Conservation (phyloP, 2,113 vertebrate species). For the Cyprinus carpio region DNA sequence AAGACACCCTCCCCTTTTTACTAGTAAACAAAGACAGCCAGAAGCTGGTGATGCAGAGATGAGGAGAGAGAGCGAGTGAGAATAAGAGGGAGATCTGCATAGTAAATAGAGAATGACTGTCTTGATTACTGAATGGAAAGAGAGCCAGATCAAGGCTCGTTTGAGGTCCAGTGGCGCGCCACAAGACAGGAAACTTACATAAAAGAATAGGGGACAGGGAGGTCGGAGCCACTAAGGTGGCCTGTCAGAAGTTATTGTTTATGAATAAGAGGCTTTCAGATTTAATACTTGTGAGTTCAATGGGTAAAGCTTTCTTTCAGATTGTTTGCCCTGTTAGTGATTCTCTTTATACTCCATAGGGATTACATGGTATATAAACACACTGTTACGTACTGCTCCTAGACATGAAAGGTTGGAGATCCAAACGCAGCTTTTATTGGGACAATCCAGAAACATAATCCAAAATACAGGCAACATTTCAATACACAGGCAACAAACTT, state of each 20-base stretch:
- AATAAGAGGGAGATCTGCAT: conserved; percentile 37
- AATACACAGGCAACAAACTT: too few relatives aligned
- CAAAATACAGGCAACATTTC: neutral
- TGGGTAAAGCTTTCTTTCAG: conserved; percentile 13
- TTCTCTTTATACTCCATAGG: neutral
- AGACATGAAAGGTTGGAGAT: too few relatives aligned
- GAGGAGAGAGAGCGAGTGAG: conserved; percentile 1
- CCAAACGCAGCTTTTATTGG: too few relatives aligned
- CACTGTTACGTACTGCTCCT: too few relatives aligned
- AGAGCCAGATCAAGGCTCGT: conserved; percentile 64
- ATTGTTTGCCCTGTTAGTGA: neutral
- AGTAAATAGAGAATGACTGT: conserved; percentile 54
- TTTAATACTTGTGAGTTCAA: conserved; percentile 51
- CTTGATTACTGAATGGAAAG: conserved; percentile 62
- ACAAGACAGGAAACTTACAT: conserved; percentile 78
- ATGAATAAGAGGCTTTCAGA: conserved; percentile 52
- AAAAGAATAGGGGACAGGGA: conserved; percentile 72
- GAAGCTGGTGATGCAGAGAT: conserved; percentile 35
- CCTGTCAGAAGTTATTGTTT: conserved; percentile 74
- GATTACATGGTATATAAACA: neutral
- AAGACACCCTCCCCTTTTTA: conserved; percentile 36
- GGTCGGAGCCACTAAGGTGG: conserved; percentile 66
- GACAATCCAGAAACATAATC: too few relatives aligned
- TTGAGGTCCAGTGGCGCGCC: conserved; percentile 72
- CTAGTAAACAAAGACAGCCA: conserved; percentile 56